Conservation (phyloP, 2,113 vertebrate genomes). For the Phasianus colchicus region DNA sequence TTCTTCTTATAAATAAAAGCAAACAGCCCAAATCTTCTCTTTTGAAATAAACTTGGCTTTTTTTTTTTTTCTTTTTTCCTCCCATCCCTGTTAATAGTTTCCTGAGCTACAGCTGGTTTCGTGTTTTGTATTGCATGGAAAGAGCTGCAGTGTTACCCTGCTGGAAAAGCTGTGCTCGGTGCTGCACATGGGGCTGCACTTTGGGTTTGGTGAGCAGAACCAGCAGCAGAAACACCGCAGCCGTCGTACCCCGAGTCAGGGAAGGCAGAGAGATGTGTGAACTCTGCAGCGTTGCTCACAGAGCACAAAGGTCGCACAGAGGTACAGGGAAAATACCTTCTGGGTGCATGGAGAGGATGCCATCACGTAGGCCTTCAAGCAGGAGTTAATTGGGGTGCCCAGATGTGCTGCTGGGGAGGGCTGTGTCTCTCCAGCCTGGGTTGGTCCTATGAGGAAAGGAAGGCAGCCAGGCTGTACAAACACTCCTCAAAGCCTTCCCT, state of each 20-base stretch:
- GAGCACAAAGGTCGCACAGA: neutral
- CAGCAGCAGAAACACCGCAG: accelerated
- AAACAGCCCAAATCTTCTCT: accelerated
- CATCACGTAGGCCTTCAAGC: neutral
- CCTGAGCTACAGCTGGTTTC: neutral
- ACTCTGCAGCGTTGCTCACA: neutral
- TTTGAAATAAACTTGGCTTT: neutral
- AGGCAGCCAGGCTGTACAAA: neutral
- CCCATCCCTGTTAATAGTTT: neutral
- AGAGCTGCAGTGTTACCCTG: neutral
- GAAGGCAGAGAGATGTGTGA: neutral
- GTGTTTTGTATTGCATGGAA: neutral
- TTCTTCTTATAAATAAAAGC: neutral
- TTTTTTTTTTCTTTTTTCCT: neutral
- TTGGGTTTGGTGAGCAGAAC: neutral
- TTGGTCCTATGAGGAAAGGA: neutral
- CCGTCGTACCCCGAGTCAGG: neutral
- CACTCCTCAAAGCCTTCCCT: neutral
- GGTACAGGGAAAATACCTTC: neutral
- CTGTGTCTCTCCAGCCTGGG: neutral
- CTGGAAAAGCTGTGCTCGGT: neutral
- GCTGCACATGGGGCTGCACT: neutral
- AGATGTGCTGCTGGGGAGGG: conserved; percentile 11
- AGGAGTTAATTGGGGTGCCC: neutral
- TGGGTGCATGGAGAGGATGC: conserved; percentile 10